Conservation (phyloP, 2,113 vertebrate species). For the Speoplatyrhinus poulsoni region DNA sequence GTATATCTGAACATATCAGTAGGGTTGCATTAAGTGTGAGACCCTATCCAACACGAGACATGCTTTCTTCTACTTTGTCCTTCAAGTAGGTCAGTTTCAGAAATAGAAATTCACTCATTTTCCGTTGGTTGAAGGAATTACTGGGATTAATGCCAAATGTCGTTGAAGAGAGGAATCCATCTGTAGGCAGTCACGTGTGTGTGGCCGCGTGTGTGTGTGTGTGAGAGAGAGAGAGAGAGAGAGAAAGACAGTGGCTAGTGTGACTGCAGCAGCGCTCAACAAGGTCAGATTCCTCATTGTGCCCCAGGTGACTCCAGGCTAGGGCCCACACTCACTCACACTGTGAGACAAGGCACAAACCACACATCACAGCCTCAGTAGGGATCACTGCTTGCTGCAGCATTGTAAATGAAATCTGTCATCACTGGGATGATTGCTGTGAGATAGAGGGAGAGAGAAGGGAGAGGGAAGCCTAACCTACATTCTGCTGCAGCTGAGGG, state of each 20-base stretch:
- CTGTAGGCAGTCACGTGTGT: slow-evolving; percentile 45
- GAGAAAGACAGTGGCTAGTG: slow-evolving; percentile 24
- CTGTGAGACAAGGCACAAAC: slow-evolving; percentile 25
- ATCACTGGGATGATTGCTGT: slow-evolving; percentile 43
- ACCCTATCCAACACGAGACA: slow-evolving; percentile 21
- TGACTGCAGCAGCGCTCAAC: slow-evolving; percentile 23
- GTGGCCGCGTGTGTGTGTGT: background rate
- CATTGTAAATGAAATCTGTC: slow-evolving; percentile 50
- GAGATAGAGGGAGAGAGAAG: slow-evolving; percentile 7
- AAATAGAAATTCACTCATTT: slow-evolving; percentile 49
- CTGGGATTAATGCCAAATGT: slow-evolving; percentile 58
- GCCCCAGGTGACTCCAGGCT: slow-evolving; percentile 60
- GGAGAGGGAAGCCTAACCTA: slow-evolving; percentile 41
- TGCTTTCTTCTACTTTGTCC: slow-evolving; percentile 31
- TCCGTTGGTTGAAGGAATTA: slow-evolving; percentile 57
- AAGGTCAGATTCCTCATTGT: slow-evolving; percentile 34
- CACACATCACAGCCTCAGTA: slow-evolving; percentile 31
- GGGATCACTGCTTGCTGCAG: slow-evolving; percentile 17
- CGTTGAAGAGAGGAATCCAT: slow-evolving; percentile 54
- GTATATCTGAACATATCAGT: too few species aligned
- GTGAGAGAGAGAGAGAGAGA: too few species aligned
- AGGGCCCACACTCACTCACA: slow-evolving; percentile 7
- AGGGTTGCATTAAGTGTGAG: background rate
- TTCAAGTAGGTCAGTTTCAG: slow-evolving; percentile 57
- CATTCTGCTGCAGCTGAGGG: slow-evolving; percentile 32